Base-by-base conservation (phyloP, 1,140 invertebrate species). In the Formica selysi region DNA sequence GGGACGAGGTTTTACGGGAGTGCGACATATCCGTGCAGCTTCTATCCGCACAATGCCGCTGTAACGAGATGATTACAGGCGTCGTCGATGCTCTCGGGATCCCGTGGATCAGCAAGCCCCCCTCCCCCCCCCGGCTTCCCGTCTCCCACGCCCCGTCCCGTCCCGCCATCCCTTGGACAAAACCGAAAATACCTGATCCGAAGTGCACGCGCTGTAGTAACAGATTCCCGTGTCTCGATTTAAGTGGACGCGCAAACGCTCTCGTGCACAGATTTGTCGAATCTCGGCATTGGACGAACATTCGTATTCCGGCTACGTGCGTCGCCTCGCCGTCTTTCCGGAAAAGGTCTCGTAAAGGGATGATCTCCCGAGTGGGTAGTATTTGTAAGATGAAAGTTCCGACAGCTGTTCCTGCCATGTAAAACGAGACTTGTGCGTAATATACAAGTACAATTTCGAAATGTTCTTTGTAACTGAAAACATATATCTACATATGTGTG, bases 41-140 rank as follows among this genome's bases (percentile, higher is more conserved):
- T 22, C 57, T 85, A 85, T 54, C 51, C 81, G 76, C 80, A 93
- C 92, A 93, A 93, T 93, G 87, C 87, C 57, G 65, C 85, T 86
- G 87, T 93, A 93, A 93, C 92, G 91, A 93, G 92, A 93, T 93
- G 92, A 93, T 93, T 93, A 93, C 91, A 91, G 87, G 90, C 86
- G 85, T 88, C 88, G 81, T 36, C 81, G 38, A 48, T 64, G 88
- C 76, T 90, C 88, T 90, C 32, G 89, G 80, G 64, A 85, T 89
- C 79, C 79, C 70, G 36, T 59, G 80, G 88, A 90, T 90, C 88
- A 84, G 59, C 61, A 65, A 57, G 48, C 65, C 19, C 26, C 19
- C 11, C 26, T 4, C 16, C 26, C 57, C 16, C 48, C 16, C 78
- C 44, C 26, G 26, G 26, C 1, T 29, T 29, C 26, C 26, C 16